Conservation (phyloP, 2,888 invertebrate genomes). For the Kuschelorhynchus macadamiae region DNA sequence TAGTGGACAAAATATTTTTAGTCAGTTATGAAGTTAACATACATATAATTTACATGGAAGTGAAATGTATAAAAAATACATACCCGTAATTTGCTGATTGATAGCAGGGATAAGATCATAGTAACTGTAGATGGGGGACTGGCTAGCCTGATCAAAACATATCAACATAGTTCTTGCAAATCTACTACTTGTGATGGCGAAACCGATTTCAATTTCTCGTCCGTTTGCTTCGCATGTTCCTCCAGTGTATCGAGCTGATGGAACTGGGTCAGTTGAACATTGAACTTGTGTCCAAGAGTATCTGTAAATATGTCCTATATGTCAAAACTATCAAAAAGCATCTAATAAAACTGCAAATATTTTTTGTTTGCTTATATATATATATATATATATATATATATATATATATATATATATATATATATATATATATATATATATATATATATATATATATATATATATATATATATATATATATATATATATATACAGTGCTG, state of each 20-base stretch:
- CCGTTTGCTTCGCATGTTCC: slow-evolving; percentile 69
- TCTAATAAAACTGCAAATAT: too few relatives aligned
- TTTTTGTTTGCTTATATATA: too few relatives aligned
- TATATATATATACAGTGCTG: too few relatives aligned
- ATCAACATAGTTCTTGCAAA: slow-evolving; percentile 71
- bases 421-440: too few relatives aligned
- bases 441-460: too few relatives aligned
- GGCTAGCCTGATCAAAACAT: slow-evolving; percentile 70
- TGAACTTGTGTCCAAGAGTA: slow-evolving; percentile 67
- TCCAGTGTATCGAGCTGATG: slow-evolving; percentile 66
- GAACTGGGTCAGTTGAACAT: slow-evolving; percentile 67
- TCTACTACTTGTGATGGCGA: slow-evolving; percentile 65
- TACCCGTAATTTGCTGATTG: slow-evolving; percentile 58
- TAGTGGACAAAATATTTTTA: too few relatives aligned
- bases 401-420: too few relatives aligned
- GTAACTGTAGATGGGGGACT: slow-evolving; percentile 72
- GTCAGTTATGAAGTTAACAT: too few relatives aligned
- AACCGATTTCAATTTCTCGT: slow-evolving; percentile 71
- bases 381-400: too few relatives aligned
- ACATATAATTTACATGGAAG: too few relatives aligned
- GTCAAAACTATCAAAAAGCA: neutral
- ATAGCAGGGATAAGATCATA: slow-evolving; percentile 70
- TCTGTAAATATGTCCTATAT: slow-evolving; percentile 5
- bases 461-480: too few relatives aligned
- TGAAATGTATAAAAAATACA: neutral